Percentiles rank a stretch among this genome's conserved stretches.
Evolutionary conservation across 2,888 invertebrate genomes (phyloP).

Genomic region (Serripes groenlandicus): DNA sequence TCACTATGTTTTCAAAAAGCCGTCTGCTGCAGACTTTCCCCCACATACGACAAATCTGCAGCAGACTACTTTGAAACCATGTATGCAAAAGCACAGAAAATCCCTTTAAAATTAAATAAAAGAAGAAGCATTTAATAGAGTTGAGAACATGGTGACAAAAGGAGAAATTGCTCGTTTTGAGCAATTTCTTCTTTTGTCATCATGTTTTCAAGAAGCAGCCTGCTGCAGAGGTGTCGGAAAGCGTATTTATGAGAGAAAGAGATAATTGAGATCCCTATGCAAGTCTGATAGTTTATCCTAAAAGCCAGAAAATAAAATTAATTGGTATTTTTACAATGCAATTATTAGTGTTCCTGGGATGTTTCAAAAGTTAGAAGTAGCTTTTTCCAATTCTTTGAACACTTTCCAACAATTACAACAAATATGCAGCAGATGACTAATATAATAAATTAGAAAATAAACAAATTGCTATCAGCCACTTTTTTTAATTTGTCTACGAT

Average conservation of each 20-base stretch:
- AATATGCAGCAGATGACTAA: neutral
- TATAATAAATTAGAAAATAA: neutral
- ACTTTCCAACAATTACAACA: neutral
- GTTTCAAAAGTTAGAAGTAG: neutral
- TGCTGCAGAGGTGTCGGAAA: neutral
- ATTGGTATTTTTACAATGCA: neutral
- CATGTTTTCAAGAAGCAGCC: neutral
- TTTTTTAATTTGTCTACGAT: no score
- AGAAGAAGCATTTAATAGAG: neutral
- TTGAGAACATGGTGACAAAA: neutral
- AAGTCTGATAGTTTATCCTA: neutral
- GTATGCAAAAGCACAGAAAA: no score
- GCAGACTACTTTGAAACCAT: no score
- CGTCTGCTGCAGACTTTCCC: neutral
- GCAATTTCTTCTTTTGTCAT: neutral
- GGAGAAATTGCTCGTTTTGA: neutral
- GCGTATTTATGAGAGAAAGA: neutral
- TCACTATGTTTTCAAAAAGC: neutral
- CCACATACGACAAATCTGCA: no score
- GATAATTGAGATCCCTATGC: neutral
- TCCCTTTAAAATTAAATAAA: neutral
- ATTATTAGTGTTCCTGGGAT: no score
- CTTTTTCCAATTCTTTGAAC: no score
- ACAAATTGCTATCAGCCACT: neutral
- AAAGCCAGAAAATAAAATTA: neutral